Conservation (phyloP, 1,140 invertebrate species). For the Melanaphis sacchari region DNA sequence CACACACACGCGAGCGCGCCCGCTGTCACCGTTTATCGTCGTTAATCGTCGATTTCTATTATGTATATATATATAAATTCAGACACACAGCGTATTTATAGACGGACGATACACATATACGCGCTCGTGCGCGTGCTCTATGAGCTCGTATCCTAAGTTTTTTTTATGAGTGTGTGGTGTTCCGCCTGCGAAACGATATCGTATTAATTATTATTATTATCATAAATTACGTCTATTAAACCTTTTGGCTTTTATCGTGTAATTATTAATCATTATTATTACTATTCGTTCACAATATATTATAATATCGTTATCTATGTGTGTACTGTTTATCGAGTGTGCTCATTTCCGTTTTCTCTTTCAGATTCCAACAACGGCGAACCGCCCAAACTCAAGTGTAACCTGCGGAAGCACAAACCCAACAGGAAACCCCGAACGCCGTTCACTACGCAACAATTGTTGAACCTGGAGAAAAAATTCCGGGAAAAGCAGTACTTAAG, state of each 20-base stretch:
- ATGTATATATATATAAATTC: no score
- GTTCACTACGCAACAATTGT: slow-evolving; percentile 94
- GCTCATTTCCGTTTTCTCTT: slow-evolving; percentile 51
- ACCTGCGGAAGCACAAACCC: slow-evolving; percentile 92
- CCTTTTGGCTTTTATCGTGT: no score
- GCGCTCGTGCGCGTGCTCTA: no score
- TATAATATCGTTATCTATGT: not conserved
- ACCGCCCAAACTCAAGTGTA: slow-evolving; percentile 87
- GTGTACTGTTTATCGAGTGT: not conserved
- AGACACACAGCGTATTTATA: not conserved
- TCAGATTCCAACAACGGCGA: slow-evolving; percentile 69
- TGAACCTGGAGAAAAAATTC: slow-evolving; percentile 95
- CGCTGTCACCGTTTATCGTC: slow-evolving; percentile 1
- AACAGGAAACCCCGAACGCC: slow-evolving; percentile 97
- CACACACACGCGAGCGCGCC: not conserved
- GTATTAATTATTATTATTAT: not conserved
- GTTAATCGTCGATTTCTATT: slow-evolving; percentile 22
- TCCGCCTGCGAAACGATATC: not conserved
- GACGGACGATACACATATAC: not conserved
- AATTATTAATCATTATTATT: not conserved
- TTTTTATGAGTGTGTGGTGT: not conserved
- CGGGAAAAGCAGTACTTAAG: slow-evolving; percentile 94
- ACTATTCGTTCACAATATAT: not conserved
- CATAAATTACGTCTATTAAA: no score
- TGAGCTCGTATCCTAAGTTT: not conserved